Evolutionary conservation across 2,888 invertebrate species (phyloP), one percentile per base, ranked within the genome.

Genomic region (Leucania comma): DNA sequence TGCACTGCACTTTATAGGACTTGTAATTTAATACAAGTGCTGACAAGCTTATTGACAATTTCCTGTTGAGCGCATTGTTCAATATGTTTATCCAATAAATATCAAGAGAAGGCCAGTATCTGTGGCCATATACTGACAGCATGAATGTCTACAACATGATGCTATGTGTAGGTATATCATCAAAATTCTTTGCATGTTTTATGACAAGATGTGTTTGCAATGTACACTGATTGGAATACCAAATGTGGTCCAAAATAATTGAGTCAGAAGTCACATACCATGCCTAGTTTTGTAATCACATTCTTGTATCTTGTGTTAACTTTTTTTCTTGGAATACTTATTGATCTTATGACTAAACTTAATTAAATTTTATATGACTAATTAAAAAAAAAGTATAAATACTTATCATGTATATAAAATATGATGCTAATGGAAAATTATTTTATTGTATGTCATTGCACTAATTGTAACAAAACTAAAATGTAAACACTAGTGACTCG

Each of bases 31-130:
- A 89, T 88, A 89, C 87, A 89, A 89, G 88, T 87, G 91, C 88
- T 90, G 92, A 90, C 90, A 91, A 88, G 87, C 89, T 94, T 92
- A 95, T 95, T 94, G 94, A 85, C 88, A 87, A 92, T 92, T 93
- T 95, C 95, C 95, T 95, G 95, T 88, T 89, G 86, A 86, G 84
- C 72, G 77, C 89, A 88, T 90, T 90, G 90, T 92, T 90, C 92
- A 91, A 92, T 91, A 91, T 91, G 88, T 89, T 92, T 90, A 92
- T 92, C 91, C 90, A 92, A 93, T 94, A 92, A 91, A 90, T 88
- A 90, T 87, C 81, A 85, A 78, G 84, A 88, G 84, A 85, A 87
- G 86, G 84, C 83, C 87, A 83, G 73, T 73, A 65, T 63, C 62
- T 70, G 80, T 82, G 71, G 58, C 42, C 58, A 68, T 71, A 83